Base-by-base conservation (phyloP, 1,140 invertebrate genomes). In the Aphaenogaster rudis region DNA sequence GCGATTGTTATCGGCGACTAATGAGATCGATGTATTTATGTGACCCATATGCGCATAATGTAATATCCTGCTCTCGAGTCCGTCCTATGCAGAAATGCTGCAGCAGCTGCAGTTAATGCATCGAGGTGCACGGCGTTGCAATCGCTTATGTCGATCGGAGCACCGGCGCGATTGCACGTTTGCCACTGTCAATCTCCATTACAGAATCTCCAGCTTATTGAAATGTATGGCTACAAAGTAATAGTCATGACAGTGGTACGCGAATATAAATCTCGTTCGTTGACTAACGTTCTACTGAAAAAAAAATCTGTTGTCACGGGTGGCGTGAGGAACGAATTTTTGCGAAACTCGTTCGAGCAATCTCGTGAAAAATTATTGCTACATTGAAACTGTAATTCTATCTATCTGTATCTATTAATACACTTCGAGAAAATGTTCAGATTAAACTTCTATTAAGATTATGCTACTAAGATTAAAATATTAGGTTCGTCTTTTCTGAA, bases 91-190 rank as follows among this genome's bases (percentile, higher is more conserved):
- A 94, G 92, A 85, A 87, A 89, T 85, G 87, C 57, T 80, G 88
- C 91, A 92, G 92, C 94, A 95, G 94, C 94, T 94, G 94, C 94
- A 92, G 92, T 93, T 95, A 94, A 95, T 95, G 93, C 92, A 93
- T 93, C 91, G 89, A 52, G 85, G 88, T 88, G 92, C 90, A 93
- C 90, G 90, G 72, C 91, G 61, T 91, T 91, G 88, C 89, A 87
- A 90, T 90, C 91, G 87, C 71, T 84, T 78, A 89, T 76, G 86
- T 86, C 89, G 85, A 91, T 88, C 88, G 82, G 74, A 74, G 72
- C 91, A 90, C 88, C 84, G 89, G 90, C 80, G 85, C 77, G 88
- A 91, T 91, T 89, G 67, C 50, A 54, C 72, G 36, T 86, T 57
- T 42, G 71, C 50, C 33, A 87, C 63, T 86, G 79, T 89, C 79